Evolutionary conservation across 1,140 invertebrate genomes (phyloP), one percentile per base, ranked within the genome.

Genomic region (Ladona fulva): DNA sequence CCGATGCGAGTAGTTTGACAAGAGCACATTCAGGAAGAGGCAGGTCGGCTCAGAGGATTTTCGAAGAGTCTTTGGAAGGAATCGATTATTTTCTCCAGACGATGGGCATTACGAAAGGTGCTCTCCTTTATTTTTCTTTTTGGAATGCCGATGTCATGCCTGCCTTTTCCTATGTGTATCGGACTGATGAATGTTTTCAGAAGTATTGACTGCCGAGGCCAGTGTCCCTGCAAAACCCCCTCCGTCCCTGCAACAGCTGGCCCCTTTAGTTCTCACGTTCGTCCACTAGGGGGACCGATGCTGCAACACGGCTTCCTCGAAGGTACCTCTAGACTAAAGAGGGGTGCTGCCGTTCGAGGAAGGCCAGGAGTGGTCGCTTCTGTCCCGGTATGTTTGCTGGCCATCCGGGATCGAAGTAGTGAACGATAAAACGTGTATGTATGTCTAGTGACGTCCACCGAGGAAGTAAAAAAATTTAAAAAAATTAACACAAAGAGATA

Each of bases 401-500:
- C 52, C 52, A 66, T 66, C 52, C n/a, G 52, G 52, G n/a, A 66
- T 19, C 1, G 52, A 66, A 19, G 52, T 66, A 66, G 52, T 66
- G 52, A 22, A 66, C 14, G 52, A 66, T 66, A 19, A 66, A 37
- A 66, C n/a, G 52, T 66, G 52, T 66, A 66, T 66, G 52, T 66
- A 66, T 66, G 52, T 66, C 52, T 66, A 66, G 52, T 66, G 52
- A 66, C 52, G 52, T 66, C 52, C 52, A 66, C 52, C 52, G 52
- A 66, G 52, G 52, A 66, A 66, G 52, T 22, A 66, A 66, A 66
- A 37, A 66, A 66, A 19, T 66, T 19, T 66, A 66, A 66, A 66
- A 52, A 66, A 66, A 66, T 66, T 16, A 66, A 66, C 52, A 66
- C n/a, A 22, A 66, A 66, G 52, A 22, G 52, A 66, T 19, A 66